A percentile compares a stretch with the other conserved stretches of the same genome.
phyloP scores from a whole-genome alignment of 1,140 invertebrate genomes.

The Nylanderia fulva region DNA sequence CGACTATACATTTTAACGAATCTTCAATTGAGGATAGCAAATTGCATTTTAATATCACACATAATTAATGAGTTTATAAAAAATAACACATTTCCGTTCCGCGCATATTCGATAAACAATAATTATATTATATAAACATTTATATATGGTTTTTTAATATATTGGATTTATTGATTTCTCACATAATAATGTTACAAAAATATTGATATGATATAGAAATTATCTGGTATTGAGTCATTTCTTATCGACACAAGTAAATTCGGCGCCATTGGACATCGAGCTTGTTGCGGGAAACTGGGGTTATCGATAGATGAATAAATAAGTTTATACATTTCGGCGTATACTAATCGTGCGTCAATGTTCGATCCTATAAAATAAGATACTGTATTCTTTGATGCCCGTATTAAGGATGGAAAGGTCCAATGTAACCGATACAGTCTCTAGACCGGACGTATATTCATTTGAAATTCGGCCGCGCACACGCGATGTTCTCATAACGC shows the following conservation, averaged over 20 bases:
- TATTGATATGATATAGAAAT: background rate
- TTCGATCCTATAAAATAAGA: slow-evolving; percentile 82
- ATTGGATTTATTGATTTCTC: background rate
- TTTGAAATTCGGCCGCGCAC: slow-evolving; percentile 65
- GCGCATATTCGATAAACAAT: background rate
- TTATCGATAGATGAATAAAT: slow-evolving; percentile 83
- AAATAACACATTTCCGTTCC: background rate
- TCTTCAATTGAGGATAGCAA: background rate
- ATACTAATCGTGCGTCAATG: slow-evolving; percentile 80
- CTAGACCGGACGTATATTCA: slow-evolving; percentile 63
- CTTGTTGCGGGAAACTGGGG: slow-evolving; percentile 77
- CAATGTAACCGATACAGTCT: slow-evolving; percentile 55
- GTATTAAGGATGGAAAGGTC: slow-evolving; percentile 76
- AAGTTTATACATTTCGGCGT: slow-evolving; percentile 83
- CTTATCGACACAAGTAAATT: slow-evolving; percentile 69
- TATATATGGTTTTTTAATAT: background rate
- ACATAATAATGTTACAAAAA: background rate
- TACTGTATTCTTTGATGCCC: slow-evolving; percentile 78
- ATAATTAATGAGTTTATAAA: background rate
- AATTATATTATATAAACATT: background rate
- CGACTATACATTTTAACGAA: background rate
- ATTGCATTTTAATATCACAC: background rate
- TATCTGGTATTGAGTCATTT: background rate
- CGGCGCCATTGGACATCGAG: slow-evolving; percentile 71
- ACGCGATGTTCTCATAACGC: slow-evolving; percentile 43